Percentiles rank a stretch among this genome's conserved stretches.
Evolutionary conservation across 2,113 vertebrate species (phyloP).

Genomic region (Rutilus rutilus): DNA sequence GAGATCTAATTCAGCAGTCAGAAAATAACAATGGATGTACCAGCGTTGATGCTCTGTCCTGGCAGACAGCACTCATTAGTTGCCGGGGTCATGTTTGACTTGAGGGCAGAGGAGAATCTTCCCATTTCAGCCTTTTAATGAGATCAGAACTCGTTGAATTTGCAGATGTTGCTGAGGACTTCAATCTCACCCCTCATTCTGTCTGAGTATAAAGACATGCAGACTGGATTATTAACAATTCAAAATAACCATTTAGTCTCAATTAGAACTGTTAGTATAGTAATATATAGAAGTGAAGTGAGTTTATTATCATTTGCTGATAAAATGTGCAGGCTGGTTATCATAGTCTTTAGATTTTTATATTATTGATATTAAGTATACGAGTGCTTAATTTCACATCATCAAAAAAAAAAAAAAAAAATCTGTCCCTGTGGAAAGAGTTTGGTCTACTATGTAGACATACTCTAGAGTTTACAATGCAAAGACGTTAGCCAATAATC

Average conservation of each 20-base stretch:
- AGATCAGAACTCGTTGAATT: constrained; percentile 36
- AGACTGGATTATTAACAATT: not conserved
- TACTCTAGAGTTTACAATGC: not conserved
- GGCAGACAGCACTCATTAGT: constrained; percentile 48
- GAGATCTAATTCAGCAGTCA: constrained; percentile 51
- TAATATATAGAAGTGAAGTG: not conserved
- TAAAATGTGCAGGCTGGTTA: not conserved
- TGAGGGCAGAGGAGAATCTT: constrained; percentile 10
- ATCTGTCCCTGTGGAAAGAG: not conserved
- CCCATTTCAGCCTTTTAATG: constrained; percentile 37
- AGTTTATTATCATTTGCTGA: not conserved
- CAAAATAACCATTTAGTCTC: not conserved
- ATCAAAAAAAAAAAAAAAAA: not conserved
- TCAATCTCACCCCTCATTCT: constrained; percentile 7
- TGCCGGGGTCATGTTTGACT: constrained; percentile 40
- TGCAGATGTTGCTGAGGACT: constrained; percentile 12
- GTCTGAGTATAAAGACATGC: not conserved
- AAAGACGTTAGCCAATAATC: not conserved
- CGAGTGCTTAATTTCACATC: not conserved
- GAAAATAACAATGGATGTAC: constrained; percentile 51
- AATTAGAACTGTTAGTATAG: not conserved
- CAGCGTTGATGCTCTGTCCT: constrained; percentile 5
- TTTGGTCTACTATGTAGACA: not conserved
- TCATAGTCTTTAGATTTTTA: not conserved
- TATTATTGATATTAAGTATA: not conserved